phyloP scores from a whole-genome alignment of 2,888 invertebrate species.

The Orchesellides sinensis region DNA sequence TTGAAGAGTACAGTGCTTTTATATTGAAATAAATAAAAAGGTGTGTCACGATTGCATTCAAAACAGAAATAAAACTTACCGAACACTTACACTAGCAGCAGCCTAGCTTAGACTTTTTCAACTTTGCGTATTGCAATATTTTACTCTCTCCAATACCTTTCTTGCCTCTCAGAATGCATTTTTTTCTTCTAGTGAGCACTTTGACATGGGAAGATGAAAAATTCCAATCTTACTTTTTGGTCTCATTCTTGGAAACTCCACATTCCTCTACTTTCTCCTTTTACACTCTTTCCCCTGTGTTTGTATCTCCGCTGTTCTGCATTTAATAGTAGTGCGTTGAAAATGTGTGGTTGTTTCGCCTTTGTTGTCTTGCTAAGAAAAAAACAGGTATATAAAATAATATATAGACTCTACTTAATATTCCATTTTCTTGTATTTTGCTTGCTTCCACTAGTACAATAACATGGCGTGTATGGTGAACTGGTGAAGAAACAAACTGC shows the following conservation, averaged over 20 bases:
- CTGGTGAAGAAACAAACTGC: neutral
- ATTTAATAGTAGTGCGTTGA: neutral
- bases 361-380: neutral
- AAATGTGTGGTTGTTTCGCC: neutral
- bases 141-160: neutral
- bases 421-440: neutral
- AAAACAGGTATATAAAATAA: neutral
- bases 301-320: too few species aligned
- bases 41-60: too few species aligned
- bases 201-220: conserved; percentile 26
- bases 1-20: too few species aligned
- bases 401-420: neutral
- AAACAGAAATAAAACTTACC: too few species aligned
- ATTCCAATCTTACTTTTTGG: conserved; percentile 15
- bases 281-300: too few species aligned
- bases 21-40: too few species aligned
- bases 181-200: neutral
- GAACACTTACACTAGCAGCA: too few species aligned
- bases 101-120: too few species aligned
- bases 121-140: too few species aligned
- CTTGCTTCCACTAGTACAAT: neutral
- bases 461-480: neutral
- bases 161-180: neutral
- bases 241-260: neutral
- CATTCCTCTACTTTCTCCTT: conserved; percentile 4